phyloP scores from a whole-genome alignment of 2,888 invertebrate species.

The Leptopterna dolabrata region DNA sequence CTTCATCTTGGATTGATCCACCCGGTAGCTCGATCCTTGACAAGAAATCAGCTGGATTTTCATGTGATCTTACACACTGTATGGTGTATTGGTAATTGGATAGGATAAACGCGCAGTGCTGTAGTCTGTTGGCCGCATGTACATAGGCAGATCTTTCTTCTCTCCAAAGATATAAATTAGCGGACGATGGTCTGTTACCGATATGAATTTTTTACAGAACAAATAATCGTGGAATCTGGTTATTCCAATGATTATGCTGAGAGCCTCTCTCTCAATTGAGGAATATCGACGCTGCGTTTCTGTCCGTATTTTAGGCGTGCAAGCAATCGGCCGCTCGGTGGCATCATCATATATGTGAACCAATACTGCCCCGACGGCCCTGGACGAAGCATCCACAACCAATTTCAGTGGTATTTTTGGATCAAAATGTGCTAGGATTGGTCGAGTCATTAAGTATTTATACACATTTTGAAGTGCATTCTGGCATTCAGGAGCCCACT shows the following conservation, averaged over 20 bases:
- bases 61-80: constrained; percentile 32
- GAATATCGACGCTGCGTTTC: not conserved
- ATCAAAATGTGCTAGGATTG: constrained; percentile 51
- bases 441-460: not conserved
- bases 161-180: constrained; percentile 47
- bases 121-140: constrained; percentile 49
- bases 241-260: not conserved
- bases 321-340: not conserved
- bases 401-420: constrained; percentile 1
- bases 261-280: not conserved
- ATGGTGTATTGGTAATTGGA: constrained; percentile 21
- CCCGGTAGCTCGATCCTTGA: constrained; percentile 17
- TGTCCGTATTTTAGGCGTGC: no score
- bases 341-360: not conserved
- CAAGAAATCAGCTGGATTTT: constrained; percentile 48
- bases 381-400: constrained; percentile 34
- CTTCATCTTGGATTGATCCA: not conserved
- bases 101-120: constrained; percentile 40
- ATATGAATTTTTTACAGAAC: not conserved
- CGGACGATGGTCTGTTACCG: constrained; percentile 30
- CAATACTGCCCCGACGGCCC: constrained; percentile 40
- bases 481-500: constrained; percentile 33
- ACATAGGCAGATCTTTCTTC: constrained; percentile 35
- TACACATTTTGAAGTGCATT: constrained; percentile 37
- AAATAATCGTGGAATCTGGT: constrained; percentile 24